Evolutionary conservation across 2,888 invertebrate genomes (phyloP).

Genomic region (Caenorhabditis zanzibari): DNA sequence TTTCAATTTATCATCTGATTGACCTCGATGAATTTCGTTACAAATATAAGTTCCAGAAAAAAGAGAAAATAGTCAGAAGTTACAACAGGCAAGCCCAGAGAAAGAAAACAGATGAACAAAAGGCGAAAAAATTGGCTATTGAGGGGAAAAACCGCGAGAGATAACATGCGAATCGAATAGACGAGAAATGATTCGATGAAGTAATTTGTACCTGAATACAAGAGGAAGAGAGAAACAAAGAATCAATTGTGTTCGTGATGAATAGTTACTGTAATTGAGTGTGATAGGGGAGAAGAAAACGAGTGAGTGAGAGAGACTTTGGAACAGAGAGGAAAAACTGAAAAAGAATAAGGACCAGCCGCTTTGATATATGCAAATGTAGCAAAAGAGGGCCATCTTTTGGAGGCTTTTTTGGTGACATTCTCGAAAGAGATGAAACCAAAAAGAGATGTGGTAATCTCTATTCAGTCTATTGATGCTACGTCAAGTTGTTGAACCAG

Average conservation of each 20-base stretch:
- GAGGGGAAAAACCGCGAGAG: constrained; percentile 1
- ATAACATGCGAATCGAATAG: constrained; percentile 35
- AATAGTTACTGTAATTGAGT: constrained; percentile 25
- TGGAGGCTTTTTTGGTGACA: constrained; percentile 14
- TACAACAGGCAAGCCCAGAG: constrained; percentile 25
- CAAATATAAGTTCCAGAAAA: constrained; percentile 1
- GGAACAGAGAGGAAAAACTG: constrained; percentile 9
- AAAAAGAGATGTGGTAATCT: too few relatives aligned
- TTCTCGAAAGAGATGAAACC: neutral
- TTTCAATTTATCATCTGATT: constrained; percentile 54
- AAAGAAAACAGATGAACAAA: constrained; percentile 36
- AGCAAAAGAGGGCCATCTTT: constrained; percentile 24
- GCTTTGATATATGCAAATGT: constrained; percentile 54
- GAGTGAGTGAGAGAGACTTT: neutral
- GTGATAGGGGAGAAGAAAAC: neutral
- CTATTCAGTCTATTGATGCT: too few relatives aligned
- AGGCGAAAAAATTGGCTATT: constrained; percentile 37
- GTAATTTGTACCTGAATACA: constrained; percentile 40
- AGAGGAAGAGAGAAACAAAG: constrained; percentile 10
- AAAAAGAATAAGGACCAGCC: constrained; percentile 1
- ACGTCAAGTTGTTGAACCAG: too few relatives aligned
- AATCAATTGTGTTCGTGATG: constrained; percentile 1
- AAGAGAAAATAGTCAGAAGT: neutral
- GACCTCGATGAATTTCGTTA: constrained; percentile 1
- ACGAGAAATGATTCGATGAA: constrained; percentile 34